Conservation (phyloP, 2,113 vertebrate species). For the Melanerpes formicivorus region DNA sequence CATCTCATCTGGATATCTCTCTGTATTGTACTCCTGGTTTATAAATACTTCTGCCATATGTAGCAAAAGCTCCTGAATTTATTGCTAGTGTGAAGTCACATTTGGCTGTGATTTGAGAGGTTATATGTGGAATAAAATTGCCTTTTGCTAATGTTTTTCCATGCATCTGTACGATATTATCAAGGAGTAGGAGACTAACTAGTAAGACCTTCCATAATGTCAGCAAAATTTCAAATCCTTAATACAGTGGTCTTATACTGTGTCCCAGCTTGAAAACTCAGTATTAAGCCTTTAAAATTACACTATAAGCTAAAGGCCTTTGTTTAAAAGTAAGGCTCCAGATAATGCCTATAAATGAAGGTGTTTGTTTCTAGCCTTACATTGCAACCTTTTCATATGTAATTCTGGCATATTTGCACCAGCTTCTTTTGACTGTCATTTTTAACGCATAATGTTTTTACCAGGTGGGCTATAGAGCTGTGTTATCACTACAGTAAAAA, state of each 20-base stretch:
- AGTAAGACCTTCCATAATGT: slow-evolving; percentile 50
- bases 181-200: not conserved
- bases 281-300: slow-evolving; percentile 31
- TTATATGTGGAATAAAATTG: not conserved
- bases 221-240: slow-evolving; percentile 33
- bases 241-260: not conserved
- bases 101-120: slow-evolving; percentile 47
- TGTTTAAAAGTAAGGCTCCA: slow-evolving; percentile 41
- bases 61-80: not conserved
- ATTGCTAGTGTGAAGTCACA: slow-evolving; percentile 1
- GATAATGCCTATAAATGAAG: not conserved
- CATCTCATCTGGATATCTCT: not conserved
- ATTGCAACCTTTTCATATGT: not conserved
- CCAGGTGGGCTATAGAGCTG: slow-evolving; percentile 32
- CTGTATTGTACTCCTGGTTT: not conserved
- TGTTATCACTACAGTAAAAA: slow-evolving; percentile 40
- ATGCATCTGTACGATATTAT: slow-evolving; percentile 37
- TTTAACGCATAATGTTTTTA: slow-evolving; percentile 62
- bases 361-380: slow-evolving; percentile 44
- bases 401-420: slow-evolving; percentile 14
- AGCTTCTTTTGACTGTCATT: slow-evolving; percentile 36
- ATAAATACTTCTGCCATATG: not conserved
- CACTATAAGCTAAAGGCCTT: not conserved
- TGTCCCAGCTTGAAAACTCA: slow-evolving; percentile 29
- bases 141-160: slow-evolving; percentile 36